Evolutionary conservation across 2,888 invertebrate genomes (phyloP).

Genomic region (Helicoverpa assulta): DNA sequence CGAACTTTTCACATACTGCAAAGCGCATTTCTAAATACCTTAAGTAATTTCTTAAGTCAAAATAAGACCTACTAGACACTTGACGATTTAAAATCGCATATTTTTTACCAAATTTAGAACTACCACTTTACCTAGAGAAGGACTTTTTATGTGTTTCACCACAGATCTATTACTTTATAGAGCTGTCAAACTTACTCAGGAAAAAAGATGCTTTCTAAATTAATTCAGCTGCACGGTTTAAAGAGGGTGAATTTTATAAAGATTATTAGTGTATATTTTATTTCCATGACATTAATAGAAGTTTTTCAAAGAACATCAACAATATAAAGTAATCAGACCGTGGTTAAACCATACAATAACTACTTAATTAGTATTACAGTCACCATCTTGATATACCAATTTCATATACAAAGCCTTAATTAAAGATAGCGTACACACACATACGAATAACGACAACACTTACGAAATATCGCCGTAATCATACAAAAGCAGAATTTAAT

Average conservation of each 20-base stretch:
- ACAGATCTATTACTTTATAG: not conserved
- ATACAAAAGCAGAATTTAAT: constrained; percentile 14
- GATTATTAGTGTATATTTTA: not conserved
- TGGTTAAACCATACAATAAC: not conserved
- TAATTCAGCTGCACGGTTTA: not conserved
- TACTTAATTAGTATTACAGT: constrained; percentile 2
- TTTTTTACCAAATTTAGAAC: constrained; percentile 48
- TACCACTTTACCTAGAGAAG: constrained; percentile 53
- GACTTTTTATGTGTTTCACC: constrained; percentile 19
- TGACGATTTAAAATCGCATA: constrained; percentile 46
- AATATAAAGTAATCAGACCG: not conserved
- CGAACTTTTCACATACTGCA: constrained; percentile 44
- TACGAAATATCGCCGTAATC: constrained; percentile 12
- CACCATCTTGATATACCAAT: constrained; percentile 5
- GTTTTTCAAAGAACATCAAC: not conserved
- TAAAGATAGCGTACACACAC: constrained; percentile 8
- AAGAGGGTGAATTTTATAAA: too few species aligned
- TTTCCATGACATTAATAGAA: not conserved
- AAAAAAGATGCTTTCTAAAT: not conserved
- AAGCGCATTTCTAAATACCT: constrained; percentile 32
- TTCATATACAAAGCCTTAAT: constrained; percentile 22
- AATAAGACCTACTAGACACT: constrained; percentile 22
- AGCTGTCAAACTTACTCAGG: not conserved
- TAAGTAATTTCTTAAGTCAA: constrained; percentile 29
- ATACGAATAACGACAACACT: constrained; percentile 1